These are phyloP conservation scores for Clarias magur DNA, from an alignment of 2,113 vertebrate genomes.

Conservation along the genomic window DNA sequence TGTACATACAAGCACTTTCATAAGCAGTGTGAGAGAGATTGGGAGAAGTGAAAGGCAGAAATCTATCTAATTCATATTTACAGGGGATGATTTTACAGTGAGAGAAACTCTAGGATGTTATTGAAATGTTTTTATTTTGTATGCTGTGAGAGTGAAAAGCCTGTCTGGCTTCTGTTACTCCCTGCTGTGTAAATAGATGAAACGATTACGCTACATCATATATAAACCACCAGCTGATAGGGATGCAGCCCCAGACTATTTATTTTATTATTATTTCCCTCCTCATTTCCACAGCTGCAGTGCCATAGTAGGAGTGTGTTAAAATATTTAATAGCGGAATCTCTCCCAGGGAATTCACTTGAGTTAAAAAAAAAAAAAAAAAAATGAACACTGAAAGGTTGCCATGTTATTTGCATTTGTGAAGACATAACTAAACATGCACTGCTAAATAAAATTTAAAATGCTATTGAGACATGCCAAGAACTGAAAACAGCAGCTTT, in stretches of 20 bases:
- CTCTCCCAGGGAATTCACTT: background rate
- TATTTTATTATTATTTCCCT: background rate
- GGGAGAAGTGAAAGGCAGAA: background rate
- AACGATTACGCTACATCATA: background rate
- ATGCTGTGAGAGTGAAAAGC: background rate
- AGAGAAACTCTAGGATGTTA: background rate
- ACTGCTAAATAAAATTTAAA: background rate
- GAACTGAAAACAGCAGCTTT: slow-evolving; percentile 23
- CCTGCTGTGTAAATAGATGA: slow-evolving; percentile 16
- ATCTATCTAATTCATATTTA: background rate
- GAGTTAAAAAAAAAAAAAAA: background rate
- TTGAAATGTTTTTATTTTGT: background rate
- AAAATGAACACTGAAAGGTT: background rate
- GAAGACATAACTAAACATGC: background rate
- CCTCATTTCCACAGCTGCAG: background rate
- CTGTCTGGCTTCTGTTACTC: background rate
- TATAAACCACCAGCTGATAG: slow-evolving; percentile 5
- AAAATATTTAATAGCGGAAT: background rate
- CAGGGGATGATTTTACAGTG: background rate
- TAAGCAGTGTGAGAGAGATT: background rate
- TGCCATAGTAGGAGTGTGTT: background rate
- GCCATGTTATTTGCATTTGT: background rate
- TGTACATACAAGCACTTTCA: background rate
- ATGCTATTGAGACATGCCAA: background rate
- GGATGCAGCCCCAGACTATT: background rate